Base-by-base conservation (phyloP, 2,797 vertebrate species). In the Protonibea diacanthus region DNA sequence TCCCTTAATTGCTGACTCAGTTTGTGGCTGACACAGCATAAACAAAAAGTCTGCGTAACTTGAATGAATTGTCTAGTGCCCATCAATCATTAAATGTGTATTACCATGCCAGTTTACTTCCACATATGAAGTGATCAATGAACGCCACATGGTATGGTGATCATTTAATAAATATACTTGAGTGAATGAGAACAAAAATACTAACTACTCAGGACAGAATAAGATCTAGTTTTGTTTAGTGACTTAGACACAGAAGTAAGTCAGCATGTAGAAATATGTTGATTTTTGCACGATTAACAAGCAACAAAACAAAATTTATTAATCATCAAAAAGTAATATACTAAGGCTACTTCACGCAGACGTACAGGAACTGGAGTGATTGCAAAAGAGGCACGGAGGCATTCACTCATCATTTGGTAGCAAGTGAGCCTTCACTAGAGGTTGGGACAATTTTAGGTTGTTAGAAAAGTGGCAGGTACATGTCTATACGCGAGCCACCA, bases 401-500 rank as follows among this genome's bases (percentile, higher is more conserved):
- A 75, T 69, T 68, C 27, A 27, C 65, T 74, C 42, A 33, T 81
- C 73, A 76, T 81, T 71, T 79, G 66, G 58, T 70, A 69, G 47
- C 63, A 85, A 81, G 60, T 69, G 61, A 81, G 69, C 71, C 74
- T 73, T 81, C 60, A 64, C 71, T 48, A 21, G 9, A 68, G 33
- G 68, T 59, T 52, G 74, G 70, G 45, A 71, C 65, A 76, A 73
- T 81, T 82, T 79, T 38, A 79, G 69, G 72, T 84, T 1, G 20
- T 81, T 57, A 60, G 68, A 73, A 70, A 84, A 86, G 73, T 77
- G 60, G 45, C 71, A 70, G 76, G 62, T 76, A 70, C 73, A 65
- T 67, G 84, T 80, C 68, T 57, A 64, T 62, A 71, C 27, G 58
- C 76, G 55, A 73, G 63, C 71, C 38, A 66, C 61, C 57, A 64